Evolutionary conservation across 2,113 vertebrate species (phyloP).

Genomic region (Corydoras sp.): DNA sequence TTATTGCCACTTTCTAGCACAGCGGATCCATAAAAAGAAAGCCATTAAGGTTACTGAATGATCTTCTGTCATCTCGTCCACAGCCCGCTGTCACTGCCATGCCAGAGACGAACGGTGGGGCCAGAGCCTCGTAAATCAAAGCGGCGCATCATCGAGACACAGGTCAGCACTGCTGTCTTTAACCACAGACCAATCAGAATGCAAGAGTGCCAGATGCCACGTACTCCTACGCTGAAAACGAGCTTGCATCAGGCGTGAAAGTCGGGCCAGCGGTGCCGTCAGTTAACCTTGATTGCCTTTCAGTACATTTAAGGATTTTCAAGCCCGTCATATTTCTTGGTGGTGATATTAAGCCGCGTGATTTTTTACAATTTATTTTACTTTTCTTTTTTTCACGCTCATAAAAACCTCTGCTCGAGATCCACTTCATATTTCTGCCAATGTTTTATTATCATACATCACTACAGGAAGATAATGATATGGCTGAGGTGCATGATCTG

Average conservation of each 20-base stretch:
- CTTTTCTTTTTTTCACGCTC: too few species aligned
- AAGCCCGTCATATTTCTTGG: too few species aligned
- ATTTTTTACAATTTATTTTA: too few species aligned
- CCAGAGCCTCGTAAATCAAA: constrained; percentile 68
- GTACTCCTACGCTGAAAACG: neutral
- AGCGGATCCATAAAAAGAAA: neutral
- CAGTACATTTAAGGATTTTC: too few species aligned
- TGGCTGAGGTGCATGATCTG: constrained; percentile 46
- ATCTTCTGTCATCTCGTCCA: constrained; percentile 38
- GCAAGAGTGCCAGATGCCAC: constrained; percentile 8
- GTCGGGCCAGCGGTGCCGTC: too few species aligned
- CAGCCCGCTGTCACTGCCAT: constrained; percentile 68
- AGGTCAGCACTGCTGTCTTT: constrained; percentile 63
- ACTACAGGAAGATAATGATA: constrained; percentile 47
- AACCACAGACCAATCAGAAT: constrained; percentile 3
- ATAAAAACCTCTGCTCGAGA: too few species aligned
- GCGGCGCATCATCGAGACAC: constrained; percentile 69
- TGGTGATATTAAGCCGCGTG: too few species aligned
- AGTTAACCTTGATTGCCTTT: too few species aligned
- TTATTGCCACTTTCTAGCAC: neutral
- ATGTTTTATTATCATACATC: constrained; percentile 15
- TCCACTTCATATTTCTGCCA: neutral
- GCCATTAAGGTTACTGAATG: neutral
- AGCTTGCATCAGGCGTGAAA: neutral
- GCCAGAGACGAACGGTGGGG: constrained; percentile 62